Conservation (phyloP, 1,140 invertebrate genomes). For the Nephila pilipes region DNA sequence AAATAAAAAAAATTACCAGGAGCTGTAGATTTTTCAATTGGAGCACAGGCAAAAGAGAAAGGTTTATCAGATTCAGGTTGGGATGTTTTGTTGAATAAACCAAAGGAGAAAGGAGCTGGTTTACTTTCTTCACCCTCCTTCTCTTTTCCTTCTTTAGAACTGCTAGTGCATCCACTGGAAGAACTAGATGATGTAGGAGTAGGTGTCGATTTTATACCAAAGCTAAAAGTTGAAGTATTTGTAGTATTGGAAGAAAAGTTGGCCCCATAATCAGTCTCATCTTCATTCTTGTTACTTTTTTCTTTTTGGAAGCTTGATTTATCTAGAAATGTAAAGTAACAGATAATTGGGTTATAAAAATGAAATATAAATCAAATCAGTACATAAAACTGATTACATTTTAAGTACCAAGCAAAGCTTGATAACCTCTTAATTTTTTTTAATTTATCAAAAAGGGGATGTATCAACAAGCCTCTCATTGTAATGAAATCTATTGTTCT, state of each 20-base stretch:
- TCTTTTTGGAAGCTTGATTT: neutral
- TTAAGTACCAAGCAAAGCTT: no score
- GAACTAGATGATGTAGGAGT: constrained; percentile 32
- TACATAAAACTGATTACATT: no score
- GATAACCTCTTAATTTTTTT: no score
- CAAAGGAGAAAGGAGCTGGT: constrained; percentile 42
- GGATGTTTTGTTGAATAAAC: neutral
- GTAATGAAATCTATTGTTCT: no score
- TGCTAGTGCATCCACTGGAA: constrained; percentile 16
- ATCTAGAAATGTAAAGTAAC: neutral
- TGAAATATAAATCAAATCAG: no score
- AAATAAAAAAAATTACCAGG: neutral
- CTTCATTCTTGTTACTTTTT: constrained; percentile 30
- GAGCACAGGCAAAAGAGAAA: constrained; percentile 42
- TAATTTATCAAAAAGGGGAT: no score
- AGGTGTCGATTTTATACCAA: constrained; percentile 71
- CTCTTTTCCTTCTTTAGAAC: constrained; percentile 43
- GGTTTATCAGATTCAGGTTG: constrained; percentile 12
- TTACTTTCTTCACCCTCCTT: neutral
- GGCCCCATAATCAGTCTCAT: constrained; percentile 72
- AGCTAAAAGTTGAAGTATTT: constrained; percentile 76
- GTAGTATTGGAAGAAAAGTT: constrained; percentile 70
- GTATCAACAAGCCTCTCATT: no score
- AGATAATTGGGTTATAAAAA: neutral
- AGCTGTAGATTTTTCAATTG: constrained; percentile 6